Conservation (phyloP, 1,140 invertebrate genomes). For the Papilio glaucus region DNA sequence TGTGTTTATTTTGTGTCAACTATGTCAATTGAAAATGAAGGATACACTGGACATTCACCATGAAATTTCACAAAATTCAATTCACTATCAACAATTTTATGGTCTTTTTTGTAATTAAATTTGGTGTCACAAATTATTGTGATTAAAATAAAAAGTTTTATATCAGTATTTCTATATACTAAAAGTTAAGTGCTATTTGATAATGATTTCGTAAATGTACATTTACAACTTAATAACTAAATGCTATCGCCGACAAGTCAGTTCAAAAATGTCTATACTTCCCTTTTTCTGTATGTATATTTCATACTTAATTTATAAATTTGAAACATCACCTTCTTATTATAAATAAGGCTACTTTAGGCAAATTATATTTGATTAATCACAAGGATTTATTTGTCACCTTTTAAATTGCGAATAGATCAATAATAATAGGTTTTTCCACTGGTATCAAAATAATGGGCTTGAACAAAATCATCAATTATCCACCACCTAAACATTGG, state of each 20-base stretch:
- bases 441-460: neutral
- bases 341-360: constrained; percentile 38
- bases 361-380: constrained; percentile 31
- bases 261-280: constrained; percentile 61
- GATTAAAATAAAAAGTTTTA: neutral
- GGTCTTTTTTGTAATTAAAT: no score
- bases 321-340: constrained; percentile 29
- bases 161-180: constrained; percentile 4
- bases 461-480: neutral
- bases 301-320: constrained; percentile 19
- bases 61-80: neutral
- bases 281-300: constrained; percentile 38
- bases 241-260: constrained; percentile 66
- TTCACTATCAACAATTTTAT: no score
- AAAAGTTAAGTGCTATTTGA: constrained; percentile 45
- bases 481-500: neutral
- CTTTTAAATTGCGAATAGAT: neutral
- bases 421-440: neutral
- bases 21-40: neutral
- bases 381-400: constrained; percentile 18
- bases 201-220: constrained; percentile 57
- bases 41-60: neutral
- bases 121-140: neutral
- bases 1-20: neutral
- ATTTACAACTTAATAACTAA: constrained; percentile 69